Percentiles rank a stretch among this genome's conserved stretches.
phyloP scores from a whole-genome alignment of 2,113 vertebrate genomes.

The Climacteris rufus region DNA sequence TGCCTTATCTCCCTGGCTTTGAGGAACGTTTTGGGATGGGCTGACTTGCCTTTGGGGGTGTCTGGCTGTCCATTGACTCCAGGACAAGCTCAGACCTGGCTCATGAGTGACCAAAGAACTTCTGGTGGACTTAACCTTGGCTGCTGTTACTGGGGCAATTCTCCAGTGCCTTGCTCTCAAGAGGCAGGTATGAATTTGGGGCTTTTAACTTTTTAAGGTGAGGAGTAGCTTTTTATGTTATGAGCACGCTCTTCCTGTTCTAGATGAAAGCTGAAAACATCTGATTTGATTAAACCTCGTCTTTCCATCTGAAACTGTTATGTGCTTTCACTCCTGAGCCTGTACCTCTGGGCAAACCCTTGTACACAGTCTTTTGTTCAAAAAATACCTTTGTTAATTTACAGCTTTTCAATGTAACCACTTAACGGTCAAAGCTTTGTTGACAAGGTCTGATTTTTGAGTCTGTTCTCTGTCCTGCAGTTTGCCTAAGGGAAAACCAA shows the following conservation, averaged over 20 bases:
- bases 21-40: not conserved
- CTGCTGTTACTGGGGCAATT: not conserved
- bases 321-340: not conserved
- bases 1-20: not conserved
- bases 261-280: not conserved
- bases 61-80: not conserved
- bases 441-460: not conserved
- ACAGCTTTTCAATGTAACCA: not conserved
- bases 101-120: not conserved
- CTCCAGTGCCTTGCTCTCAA: not conserved
- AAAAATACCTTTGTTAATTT: not conserved
- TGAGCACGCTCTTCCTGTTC: not conserved
- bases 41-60: not conserved
- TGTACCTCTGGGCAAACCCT: not conserved
- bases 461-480: not conserved
- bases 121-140: not conserved
- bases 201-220: not conserved
- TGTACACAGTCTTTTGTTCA: not conserved
- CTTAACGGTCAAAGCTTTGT: not conserved
- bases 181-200: not conserved
- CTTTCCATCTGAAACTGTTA: not conserved
- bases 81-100: not conserved
- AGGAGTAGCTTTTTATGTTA: not conserved
- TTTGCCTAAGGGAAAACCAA: not conserved
- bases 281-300: not conserved